Evolutionary conservation across 2,888 invertebrate genomes (phyloP).

Genomic region (Cheilosia vulpina): DNA sequence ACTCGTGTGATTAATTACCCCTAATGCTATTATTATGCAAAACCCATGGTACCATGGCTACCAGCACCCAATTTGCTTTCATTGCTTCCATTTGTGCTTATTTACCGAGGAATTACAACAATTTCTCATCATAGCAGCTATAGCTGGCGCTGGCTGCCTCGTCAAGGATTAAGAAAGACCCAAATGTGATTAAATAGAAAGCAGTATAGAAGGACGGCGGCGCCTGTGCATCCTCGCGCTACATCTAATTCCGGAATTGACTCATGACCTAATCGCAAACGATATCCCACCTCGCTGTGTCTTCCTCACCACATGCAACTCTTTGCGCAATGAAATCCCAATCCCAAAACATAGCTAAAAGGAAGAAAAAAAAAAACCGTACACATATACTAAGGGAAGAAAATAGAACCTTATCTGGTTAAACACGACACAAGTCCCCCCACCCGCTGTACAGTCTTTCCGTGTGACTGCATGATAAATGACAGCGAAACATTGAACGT

Average conservation of each 20-base stretch:
- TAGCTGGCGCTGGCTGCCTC: constrained; percentile 17
- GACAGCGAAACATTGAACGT: constrained; percentile 73
- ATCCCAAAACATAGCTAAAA: constrained; percentile 63
- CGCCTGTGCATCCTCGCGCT: constrained; percentile 51
- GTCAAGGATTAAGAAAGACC: constrained; percentile 71
- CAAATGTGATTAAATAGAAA: constrained; percentile 71
- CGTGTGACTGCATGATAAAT: constrained; percentile 75
- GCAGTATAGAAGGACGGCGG: constrained; percentile 21
- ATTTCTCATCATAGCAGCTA: constrained; percentile 64
- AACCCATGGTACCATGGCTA: constrained; percentile 53
- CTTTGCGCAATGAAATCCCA: constrained; percentile 67
- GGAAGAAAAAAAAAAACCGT: neutral
- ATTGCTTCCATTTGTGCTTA: constrained; percentile 71
- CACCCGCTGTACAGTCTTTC: constrained; percentile 36
- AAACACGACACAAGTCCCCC: constrained; percentile 60
- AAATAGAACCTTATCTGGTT: constrained; percentile 70
- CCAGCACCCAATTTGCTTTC: constrained; percentile 74
- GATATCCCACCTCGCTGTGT: constrained; percentile 37
- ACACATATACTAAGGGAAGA: constrained; percentile 27
- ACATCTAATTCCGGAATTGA: constrained; percentile 71
- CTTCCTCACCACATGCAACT: constrained; percentile 54
- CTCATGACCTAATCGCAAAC: constrained; percentile 74
- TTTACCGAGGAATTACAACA: constrained; percentile 69
- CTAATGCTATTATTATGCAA: constrained; percentile 75
- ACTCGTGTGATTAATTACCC: constrained; percentile 73